Evolutionary conservation across 2,113 vertebrate genomes (phyloP).

Genomic region (Scomber japonicus): DNA sequence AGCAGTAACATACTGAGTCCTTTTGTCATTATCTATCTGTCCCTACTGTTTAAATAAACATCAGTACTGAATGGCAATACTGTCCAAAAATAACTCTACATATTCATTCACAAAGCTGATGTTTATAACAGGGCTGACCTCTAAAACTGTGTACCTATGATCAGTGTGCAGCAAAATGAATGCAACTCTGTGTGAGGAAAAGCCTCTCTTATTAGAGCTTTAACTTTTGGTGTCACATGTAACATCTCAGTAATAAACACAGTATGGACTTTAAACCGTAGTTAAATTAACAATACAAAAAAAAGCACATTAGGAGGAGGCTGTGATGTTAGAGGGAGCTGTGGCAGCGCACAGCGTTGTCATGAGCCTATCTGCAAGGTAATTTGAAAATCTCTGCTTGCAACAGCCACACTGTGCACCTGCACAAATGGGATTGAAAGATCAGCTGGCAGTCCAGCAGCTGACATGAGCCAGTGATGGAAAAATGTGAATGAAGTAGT

Average conservation of each 20-base stretch:
- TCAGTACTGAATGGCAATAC: neutral
- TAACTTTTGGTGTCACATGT: no score
- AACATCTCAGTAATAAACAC: no score
- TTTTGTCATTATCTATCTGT: neutral
- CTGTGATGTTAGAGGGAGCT: no score
- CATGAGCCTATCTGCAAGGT: no score
- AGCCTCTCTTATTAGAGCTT: neutral
- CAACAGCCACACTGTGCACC: neutral
- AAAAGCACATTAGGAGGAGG: no score
- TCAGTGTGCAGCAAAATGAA: neutral
- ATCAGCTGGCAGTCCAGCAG: neutral
- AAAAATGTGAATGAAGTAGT: neutral
- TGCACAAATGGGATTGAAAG: neutral
- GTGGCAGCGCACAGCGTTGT: no score
- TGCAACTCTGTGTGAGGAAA: neutral
- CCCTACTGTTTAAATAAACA: constrained; percentile 14
- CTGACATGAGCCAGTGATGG: neutral
- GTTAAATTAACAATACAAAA: no score
- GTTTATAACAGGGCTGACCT: neutral
- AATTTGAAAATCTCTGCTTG: neutral
- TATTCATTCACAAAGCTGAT: constrained; percentile 19
- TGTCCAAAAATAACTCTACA: constrained; percentile 13
- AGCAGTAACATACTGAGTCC: neutral
- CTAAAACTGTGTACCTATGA: neutral
- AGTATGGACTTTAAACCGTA: no score